Percentiles rank a stretch among this genome's conserved stretches.
phyloP scores from a whole-genome alignment of 2,888 invertebrate genomes.

The Bimastos eiseni region DNA sequence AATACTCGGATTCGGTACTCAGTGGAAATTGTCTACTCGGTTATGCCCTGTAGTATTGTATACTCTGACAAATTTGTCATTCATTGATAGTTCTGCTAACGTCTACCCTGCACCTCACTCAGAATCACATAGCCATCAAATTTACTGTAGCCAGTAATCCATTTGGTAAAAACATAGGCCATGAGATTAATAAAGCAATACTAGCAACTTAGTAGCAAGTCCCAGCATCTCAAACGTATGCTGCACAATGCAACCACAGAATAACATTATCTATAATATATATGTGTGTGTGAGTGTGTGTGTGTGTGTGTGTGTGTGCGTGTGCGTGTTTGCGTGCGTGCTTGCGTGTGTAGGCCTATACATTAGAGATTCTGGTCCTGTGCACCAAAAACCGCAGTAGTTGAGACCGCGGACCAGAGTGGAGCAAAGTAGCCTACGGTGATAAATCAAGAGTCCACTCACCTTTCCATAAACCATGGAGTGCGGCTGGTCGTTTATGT shows the following conservation, averaged over 20 bases:
- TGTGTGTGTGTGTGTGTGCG: too few species aligned
- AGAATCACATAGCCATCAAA: not conserved
- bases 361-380: not conserved
- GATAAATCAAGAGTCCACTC: not conserved
- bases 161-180: not conserved
- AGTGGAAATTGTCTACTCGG: too few species aligned
- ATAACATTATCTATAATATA: too few species aligned
- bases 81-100: not conserved
- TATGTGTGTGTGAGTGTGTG: too few species aligned
- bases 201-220: not conserved
- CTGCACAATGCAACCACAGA: not conserved
- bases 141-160: not conserved
- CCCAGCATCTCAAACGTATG: not conserved
- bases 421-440: not conserved
- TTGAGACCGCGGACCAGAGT: not conserved
- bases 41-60: too few species aligned
- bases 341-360: too few species aligned
- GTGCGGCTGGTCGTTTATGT: not conserved
- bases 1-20: too few species aligned
- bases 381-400: not conserved
- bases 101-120: not conserved
- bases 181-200: not conserved
- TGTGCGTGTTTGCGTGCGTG: too few species aligned
- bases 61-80: not conserved
- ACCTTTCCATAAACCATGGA: slow-evolving; percentile 6